Conservation (phyloP, 2,797 vertebrate genomes). For the Aratinga solstitialis region DNA sequence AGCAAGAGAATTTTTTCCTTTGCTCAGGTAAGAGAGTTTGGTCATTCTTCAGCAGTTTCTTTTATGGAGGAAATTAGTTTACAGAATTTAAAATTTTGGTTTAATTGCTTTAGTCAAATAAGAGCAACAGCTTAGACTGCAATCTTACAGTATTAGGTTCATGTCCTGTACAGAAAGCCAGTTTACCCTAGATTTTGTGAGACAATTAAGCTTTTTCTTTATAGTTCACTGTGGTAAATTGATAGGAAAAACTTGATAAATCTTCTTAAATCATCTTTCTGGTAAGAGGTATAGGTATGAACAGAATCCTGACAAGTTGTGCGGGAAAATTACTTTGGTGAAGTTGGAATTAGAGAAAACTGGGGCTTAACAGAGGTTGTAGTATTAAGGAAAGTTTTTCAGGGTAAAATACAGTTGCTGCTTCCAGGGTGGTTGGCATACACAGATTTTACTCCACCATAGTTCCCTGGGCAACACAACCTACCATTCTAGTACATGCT, state of each 20-base stretch:
- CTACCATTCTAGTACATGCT: background rate
- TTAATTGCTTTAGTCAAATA: background rate
- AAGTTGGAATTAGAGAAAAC: background rate
- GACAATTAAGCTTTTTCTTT: background rate
- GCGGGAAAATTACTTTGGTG: background rate
- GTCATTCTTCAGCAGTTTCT: background rate
- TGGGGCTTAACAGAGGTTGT: background rate
- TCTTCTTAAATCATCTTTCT: background rate
- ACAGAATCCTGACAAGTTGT: background rate
- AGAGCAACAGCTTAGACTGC: background rate
- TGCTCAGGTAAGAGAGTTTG: background rate
- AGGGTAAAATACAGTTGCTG: background rate
- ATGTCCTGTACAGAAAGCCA: background rate
- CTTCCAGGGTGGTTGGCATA: background rate
- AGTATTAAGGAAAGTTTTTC: background rate
- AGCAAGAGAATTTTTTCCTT: background rate
- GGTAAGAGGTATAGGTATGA: background rate
- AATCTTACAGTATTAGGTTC: background rate
- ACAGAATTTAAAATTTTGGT: background rate
- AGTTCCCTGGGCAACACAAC: background rate
- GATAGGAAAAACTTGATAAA: background rate
- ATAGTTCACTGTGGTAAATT: background rate
- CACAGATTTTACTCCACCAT: background rate
- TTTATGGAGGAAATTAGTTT: background rate
- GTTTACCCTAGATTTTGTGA: background rate